phyloP scores from a whole-genome alignment of 2,888 invertebrate species.

The Gnatocerus cornutus region DNA sequence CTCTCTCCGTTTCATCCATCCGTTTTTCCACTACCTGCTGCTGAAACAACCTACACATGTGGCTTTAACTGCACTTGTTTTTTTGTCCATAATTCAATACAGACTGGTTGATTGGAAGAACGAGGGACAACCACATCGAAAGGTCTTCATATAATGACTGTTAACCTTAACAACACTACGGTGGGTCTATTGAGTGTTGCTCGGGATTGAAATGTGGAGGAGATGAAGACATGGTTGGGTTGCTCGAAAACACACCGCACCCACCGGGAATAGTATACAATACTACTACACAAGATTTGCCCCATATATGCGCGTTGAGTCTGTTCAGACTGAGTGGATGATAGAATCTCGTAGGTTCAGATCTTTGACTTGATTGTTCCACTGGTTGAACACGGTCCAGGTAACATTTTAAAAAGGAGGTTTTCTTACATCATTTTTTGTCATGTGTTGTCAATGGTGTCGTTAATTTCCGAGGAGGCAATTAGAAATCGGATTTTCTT shows the following conservation, averaged over 20 bases:
- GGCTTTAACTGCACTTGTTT: constrained; percentile 51
- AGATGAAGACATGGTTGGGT: constrained; percentile 54
- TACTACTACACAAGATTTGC: constrained; percentile 63
- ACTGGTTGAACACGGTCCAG: constrained; percentile 63
- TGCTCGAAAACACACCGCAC: constrained; percentile 60
- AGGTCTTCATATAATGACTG: constrained; percentile 69
- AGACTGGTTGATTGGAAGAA: constrained; percentile 59
- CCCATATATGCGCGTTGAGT: constrained; percentile 62
- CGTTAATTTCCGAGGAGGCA: background rate
- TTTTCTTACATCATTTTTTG: constrained; percentile 8
- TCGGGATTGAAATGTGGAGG: constrained; percentile 41
- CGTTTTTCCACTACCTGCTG: constrained; percentile 4
- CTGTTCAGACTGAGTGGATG: constrained; percentile 53
- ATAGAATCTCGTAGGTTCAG: constrained; percentile 41
- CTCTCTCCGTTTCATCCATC: constrained; percentile 9
- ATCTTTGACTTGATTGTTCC: constrained; percentile 53
- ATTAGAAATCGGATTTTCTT: too few relatives aligned
- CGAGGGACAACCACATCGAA: constrained; percentile 65
- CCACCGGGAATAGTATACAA: constrained; percentile 65
- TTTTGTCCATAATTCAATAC: constrained; percentile 60
- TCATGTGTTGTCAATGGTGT: background rate
- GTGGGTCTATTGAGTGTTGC: constrained; percentile 51
- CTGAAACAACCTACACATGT: constrained; percentile 44
- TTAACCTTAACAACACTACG: constrained; percentile 66
- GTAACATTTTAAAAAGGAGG: constrained; percentile 65